Evolutionary conservation across 2,888 invertebrate species (phyloP), one percentile per base, ranked within the genome.

Genomic region (Diabrotica balteata): DNA sequence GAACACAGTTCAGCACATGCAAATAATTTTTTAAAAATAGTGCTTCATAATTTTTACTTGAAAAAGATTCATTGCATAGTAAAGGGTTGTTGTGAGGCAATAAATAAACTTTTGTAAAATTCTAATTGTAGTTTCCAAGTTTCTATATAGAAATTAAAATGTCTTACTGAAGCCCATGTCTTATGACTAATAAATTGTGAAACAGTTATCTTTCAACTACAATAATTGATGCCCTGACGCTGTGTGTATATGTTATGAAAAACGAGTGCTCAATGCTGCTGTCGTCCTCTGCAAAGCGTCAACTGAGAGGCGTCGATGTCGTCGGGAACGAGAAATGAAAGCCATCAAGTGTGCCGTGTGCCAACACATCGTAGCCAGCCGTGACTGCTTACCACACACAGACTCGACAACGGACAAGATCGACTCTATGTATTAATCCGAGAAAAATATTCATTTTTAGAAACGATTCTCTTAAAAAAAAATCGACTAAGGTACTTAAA

Each of bases 271-370:
- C 57, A 44, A 57, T 44, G 50, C 50, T 51, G 46, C 43, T 51
- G 63, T 7, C 49, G 45, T 57, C 57, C 57, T 57, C 63, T 57
- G 63, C 64, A 64, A 64, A 64, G 64, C 53, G 53, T 47, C 60
- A 49, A 61, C 60, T 8, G 51, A 53, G 49, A 58, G 51, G 51
- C 62, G 58, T 51, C 57, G 43, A 57, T 50, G 43, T 66, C 55
- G 61, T 55, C 54, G 67, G 59, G 22, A 55, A 49, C 67, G 67
- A 63, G 63, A 63, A 63, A 63, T 67, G 63, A 58, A 67, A 67
- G 67, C 63, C 67, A 67, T 67, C 63, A 67, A 67, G 67, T 63
- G 67, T 63, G 62, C 67, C 67, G 67, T 67, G 63, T 63, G 67
- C 67, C 63, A 67, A 67, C 67, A 63, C 50, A 63, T 67, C 67